Percentiles rank a stretch among this genome's conserved stretches.
Evolutionary conservation across 2,797 vertebrate species (phyloP).

Genomic region (Semotilus atromaculatus): DNA sequence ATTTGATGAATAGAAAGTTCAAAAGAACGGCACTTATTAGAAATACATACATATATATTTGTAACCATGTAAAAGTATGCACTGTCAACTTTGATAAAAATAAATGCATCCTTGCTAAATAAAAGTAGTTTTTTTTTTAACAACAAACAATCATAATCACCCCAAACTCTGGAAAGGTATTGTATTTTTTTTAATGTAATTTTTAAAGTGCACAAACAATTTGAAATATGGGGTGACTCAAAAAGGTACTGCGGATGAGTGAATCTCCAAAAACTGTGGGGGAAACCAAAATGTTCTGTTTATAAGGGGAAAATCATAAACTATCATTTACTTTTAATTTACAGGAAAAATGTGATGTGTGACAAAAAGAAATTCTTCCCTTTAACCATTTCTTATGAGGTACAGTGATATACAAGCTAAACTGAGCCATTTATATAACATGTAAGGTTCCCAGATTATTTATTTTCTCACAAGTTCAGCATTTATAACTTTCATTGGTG

Average conservation of each 20-base stretch:
- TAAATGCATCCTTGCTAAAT: neutral
- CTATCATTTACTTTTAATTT: neutral
- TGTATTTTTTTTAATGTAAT: neutral
- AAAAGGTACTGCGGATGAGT: neutral
- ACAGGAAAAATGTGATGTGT: neutral
- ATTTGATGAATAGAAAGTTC: too few relatives aligned
- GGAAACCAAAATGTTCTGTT: neutral
- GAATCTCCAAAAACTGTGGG: neutral
- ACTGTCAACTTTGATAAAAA: neutral
- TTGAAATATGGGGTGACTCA: neutral
- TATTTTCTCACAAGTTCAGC: slow-evolving; percentile 4
- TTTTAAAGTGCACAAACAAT: neutral
- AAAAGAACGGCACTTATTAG: too few relatives aligned
- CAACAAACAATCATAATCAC: neutral
- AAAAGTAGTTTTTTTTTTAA: too few relatives aligned
- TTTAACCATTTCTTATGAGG: neutral
- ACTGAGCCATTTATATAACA: slow-evolving; percentile 8
- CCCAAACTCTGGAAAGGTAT: neutral
- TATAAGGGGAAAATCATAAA: neutral
- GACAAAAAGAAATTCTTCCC: neutral
- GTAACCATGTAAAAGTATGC: neutral
- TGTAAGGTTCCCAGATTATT: neutral
- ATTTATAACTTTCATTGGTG: slow-evolving; percentile 1
- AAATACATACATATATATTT: neutral
- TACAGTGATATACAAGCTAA: neutral